A percentile compares a stretch with the other conserved stretches of the same genome.
Evolutionary conservation across 2,113 vertebrate genomes (phyloP).

Genomic region (Hyperoodon ampullatus): DNA sequence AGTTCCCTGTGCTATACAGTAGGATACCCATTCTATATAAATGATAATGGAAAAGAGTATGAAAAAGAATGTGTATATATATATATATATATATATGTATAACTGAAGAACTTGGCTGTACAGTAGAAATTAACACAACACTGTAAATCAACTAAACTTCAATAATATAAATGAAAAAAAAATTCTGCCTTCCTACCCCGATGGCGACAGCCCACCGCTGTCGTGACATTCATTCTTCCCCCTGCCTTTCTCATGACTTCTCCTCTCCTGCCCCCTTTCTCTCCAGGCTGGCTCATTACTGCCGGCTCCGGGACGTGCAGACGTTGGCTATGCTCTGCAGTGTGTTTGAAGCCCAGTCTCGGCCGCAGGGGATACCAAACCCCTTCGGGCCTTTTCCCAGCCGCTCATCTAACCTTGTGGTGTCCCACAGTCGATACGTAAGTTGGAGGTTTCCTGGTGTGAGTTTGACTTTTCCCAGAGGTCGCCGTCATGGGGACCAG

Average conservation of each 20-base stretch:
- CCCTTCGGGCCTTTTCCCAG: constrained; percentile 86
- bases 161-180: background rate
- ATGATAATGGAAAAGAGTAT: background rate
- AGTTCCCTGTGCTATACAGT: background rate
- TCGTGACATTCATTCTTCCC: background rate
- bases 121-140: background rate
- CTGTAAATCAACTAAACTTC: background rate
- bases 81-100: background rate
- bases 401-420: constrained; percentile 85
- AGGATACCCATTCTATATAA: background rate
- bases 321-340: constrained; percentile 98
- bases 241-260: background rate
- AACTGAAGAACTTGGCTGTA: background rate
- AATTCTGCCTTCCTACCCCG: background rate
- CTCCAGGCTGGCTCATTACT: constrained; percentile 95
- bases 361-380: constrained; percentile 86
- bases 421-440: constrained; percentile 92
- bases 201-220: rapidly evolving
- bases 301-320: constrained; percentile 96
- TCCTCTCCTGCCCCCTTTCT: background rate
- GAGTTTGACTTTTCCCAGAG: background rate
- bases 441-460: constrained; percentile 44
- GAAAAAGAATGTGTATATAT: background rate
- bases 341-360: constrained; percentile 92
- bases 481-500: rapidly evolving